phyloP scores from a whole-genome alignment of 2,113 vertebrate species.

The Paracanthobrama guichenoti region DNA sequence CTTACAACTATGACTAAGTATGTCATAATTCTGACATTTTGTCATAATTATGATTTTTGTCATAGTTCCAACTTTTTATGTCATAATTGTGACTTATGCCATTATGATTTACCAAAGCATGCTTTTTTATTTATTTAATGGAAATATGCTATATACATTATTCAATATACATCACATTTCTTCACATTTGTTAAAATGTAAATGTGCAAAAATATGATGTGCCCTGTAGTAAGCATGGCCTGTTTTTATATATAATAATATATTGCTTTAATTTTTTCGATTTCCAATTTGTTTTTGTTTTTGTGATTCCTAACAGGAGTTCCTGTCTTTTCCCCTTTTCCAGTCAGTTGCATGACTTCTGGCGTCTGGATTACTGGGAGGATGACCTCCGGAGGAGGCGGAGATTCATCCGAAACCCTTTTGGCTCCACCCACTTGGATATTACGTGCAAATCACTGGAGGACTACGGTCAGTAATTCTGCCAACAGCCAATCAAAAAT shows the following conservation, averaged over 20 bases:
- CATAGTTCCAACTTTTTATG: neutral
- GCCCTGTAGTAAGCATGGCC: too few relatives aligned
- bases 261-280: too few relatives aligned
- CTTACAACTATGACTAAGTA: neutral
- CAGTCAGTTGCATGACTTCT: constrained; percentile 94
- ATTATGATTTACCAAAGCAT: neutral
- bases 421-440: constrained; percentile 92
- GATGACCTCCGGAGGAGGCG: constrained; percentile 93
- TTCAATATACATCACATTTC: too few relatives aligned
- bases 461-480: constrained; percentile 88
- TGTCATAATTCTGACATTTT: neutral
- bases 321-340: constrained; percentile 50
- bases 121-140: too few relatives aligned
- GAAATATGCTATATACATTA: too few relatives aligned
- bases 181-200: too few relatives aligned
- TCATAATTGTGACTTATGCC: neutral
- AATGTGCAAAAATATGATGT: too few relatives aligned
- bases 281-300: neutral
- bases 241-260: too few relatives aligned
- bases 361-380: constrained; percentile 99
- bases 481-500: constrained; percentile 50
- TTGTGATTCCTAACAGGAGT: constrained; percentile 34
- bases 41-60: neutral
- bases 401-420: constrained; percentile 93
- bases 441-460: constrained; percentile 84